A percentile compares a stretch with the other conserved stretches of the same genome.
Conservation (phyloP, 2,797 vertebrate species). For the Mormyrus proboscirostris region DNA sequence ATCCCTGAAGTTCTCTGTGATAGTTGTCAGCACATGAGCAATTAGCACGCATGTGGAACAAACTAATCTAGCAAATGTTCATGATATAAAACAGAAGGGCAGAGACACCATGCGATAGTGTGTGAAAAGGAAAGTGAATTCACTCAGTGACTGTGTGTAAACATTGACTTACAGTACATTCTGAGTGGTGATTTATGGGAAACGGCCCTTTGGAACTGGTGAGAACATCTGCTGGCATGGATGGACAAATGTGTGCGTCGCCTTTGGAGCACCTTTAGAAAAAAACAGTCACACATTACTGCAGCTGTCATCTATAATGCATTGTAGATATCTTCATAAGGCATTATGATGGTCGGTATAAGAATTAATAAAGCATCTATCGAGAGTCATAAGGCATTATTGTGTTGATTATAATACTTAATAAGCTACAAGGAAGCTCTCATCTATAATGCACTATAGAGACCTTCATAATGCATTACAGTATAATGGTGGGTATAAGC, state of each 20-base stretch:
- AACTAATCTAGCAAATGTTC: background rate
- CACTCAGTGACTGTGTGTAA: background rate
- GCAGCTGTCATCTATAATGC: background rate
- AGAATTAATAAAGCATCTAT: background rate
- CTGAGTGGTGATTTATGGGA: background rate
- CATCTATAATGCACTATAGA: background rate
- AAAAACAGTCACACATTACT: background rate
- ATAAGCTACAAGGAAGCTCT: background rate
- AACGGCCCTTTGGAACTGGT: background rate
- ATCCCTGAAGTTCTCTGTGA: background rate
- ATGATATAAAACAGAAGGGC: background rate
- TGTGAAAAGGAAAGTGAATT: background rate
- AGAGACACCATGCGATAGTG: background rate
- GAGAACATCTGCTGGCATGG: background rate
- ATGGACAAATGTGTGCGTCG: background rate
- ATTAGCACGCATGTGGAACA: background rate
- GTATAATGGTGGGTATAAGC: background rate
- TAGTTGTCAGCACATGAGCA: background rate
- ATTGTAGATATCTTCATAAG: background rate
- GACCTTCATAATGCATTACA: background rate
- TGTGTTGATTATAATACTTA: background rate
- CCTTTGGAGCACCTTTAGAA: background rate
- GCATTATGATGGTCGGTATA: background rate
- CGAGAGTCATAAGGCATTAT: background rate
- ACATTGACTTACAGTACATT: background rate